phyloP scores from a whole-genome alignment of 2,888 invertebrate genomes.

The Parasteatoda lunata region DNA sequence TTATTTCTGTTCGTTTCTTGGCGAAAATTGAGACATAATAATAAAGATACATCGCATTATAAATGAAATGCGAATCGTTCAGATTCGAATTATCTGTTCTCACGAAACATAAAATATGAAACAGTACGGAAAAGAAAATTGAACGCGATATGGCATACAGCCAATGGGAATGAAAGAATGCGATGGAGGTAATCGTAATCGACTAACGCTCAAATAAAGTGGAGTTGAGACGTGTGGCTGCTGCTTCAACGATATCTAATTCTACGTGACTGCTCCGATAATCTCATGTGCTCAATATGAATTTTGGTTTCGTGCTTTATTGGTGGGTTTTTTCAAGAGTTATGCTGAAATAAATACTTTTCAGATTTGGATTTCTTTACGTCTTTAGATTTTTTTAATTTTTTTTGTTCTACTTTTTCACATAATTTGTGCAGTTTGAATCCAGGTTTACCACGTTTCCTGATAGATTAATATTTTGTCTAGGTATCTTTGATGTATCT shows the following conservation, averaged over 20 bases:
- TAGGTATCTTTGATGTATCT: too few species aligned
- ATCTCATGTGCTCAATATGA: not conserved
- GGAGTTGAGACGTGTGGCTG: conserved; percentile 3
- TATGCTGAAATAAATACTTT: too few species aligned
- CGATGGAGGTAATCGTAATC: conserved; percentile 21
- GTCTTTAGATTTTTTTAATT: too few species aligned
- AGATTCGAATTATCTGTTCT: conserved; percentile 42
- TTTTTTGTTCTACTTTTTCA: too few species aligned
- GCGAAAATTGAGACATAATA: conserved; percentile 16
- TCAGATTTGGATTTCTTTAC: too few species aligned
- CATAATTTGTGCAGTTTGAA: too few species aligned
- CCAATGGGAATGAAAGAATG: conserved; percentile 15
- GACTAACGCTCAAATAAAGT: not conserved
- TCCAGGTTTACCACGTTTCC: too few species aligned
- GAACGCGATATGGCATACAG: conserved; percentile 13
- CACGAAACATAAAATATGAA: conserved; percentile 47
- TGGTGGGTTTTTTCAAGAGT: not conserved
- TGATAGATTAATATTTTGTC: too few species aligned
- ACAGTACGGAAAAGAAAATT: conserved; percentile 10
- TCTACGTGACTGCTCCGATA: conserved; percentile 17
- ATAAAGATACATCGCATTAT: conserved; percentile 32
- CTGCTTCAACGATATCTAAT: conserved; percentile 12
- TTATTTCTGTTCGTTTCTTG: not conserved
- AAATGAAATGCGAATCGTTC: conserved; percentile 43
- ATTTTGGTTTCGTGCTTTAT: not conserved